Evolutionary conservation across 2,113 vertebrate species (phyloP), one percentile per base, ranked within the genome.

Genomic region (Raja brachyura): DNA sequence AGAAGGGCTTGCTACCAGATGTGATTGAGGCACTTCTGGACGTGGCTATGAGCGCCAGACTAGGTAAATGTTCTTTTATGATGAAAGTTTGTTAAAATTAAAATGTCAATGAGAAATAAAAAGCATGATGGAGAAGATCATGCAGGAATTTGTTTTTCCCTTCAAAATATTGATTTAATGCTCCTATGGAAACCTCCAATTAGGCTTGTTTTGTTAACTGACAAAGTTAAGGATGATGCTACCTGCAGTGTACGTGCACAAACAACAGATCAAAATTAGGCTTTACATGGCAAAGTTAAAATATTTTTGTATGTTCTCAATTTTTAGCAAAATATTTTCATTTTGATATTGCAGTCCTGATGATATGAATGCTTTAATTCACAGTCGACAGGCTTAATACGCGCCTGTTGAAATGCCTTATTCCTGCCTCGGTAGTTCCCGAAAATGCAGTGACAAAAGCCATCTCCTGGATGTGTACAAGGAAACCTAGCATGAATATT

Each of bases 391-490:
- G 73, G 88, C 93, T 97, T 90, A 98, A 96, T 93, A 94, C 93
- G 16, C 96, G 97, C 54, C 94, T 99, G 93, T 93, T 99, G 88
- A 99, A 97, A 95, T 98, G 96, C 95, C 94, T 99, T 86, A 94
- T 99, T 94, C 99, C 99, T 94, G 94, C 96, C 59, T 96, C 97
- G 54, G 94, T 95, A 83, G 96, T 99, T 95, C 96, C 96, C 93
- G 97, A 97, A 95, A 94, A 88, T 93, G 96, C 96, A 63, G 95
- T 99, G 68, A 95, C 98, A 94, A 95, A 96, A 94, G 96, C 97
- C 0, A 94, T 99, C 6, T 98, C 97, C 79, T 98, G 96, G 97
- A 95, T 99, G 54, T 97, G 97, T 93, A 95, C 96, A 28, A 93
- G 95, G 75, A 98, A 97, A 95, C 96, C 97, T 94, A 96, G 98